These are phyloP conservation scores for Ispidina picta DNA, from an alignment of 2,797 vertebrate genomes.

Conservation along the genomic window DNA sequence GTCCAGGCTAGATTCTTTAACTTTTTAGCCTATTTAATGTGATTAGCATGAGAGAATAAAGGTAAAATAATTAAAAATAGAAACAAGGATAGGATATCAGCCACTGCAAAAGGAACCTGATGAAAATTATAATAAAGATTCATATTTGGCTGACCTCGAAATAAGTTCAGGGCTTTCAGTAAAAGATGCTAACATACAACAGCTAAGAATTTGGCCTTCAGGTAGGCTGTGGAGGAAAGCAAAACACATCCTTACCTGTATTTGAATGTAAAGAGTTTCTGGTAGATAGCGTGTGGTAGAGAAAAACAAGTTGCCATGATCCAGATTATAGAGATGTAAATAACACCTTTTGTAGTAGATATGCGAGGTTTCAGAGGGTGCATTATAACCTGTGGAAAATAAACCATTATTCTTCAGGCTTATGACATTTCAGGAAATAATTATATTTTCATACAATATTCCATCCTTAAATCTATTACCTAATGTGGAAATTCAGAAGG, in stretches of 20 bases:
- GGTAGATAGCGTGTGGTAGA: constrained; percentile 93
- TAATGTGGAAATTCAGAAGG: background rate
- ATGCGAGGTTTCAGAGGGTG: constrained; percentile 90
- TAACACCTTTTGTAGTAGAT: constrained; percentile 81
- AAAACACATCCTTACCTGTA: constrained; percentile 85
- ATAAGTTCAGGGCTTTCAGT: background rate
- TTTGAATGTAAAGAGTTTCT: constrained; percentile 91
- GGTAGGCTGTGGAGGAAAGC: background rate
- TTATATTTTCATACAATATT: background rate
- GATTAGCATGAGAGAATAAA: background rate
- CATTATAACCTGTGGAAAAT: constrained; percentile 86
- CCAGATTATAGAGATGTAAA: constrained; percentile 89
- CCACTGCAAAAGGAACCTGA: background rate
- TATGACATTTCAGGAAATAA: background rate
- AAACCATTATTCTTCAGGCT: background rate
- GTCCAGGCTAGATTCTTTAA: background rate
- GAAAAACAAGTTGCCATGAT: constrained; percentile 93
- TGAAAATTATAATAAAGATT: background rate
- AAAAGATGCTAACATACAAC: background rate
- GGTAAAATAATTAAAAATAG: background rate
- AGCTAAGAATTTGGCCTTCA: background rate
- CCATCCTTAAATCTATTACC: background rate
- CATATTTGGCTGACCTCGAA: background rate
- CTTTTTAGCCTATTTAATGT: background rate
- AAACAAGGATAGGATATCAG: background rate